phyloP scores from a whole-genome alignment of 2,888 invertebrate genomes.

The Heliconius hortense region DNA sequence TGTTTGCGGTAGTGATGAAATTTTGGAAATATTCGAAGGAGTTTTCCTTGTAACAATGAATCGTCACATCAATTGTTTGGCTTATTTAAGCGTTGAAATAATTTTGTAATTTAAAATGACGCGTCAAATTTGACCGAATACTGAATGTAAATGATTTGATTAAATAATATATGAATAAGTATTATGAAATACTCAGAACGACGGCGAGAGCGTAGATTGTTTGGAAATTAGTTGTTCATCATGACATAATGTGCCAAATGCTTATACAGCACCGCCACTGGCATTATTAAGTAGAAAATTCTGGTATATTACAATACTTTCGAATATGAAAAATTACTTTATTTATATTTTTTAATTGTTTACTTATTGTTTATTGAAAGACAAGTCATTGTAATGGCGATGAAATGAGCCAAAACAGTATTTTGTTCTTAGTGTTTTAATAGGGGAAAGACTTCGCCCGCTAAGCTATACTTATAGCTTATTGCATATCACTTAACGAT shows the following conservation, averaged over 20 bases:
- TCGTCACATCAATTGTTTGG: constrained; percentile 35
- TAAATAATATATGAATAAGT: constrained; percentile 23
- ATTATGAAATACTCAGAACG: constrained; percentile 27
- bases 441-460: constrained; percentile 44
- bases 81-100: constrained; percentile 16
- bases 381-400: constrained; percentile 25
- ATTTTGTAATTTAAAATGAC: constrained; percentile 23
- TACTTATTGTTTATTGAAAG: neutral
- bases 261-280: neutral
- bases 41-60: constrained; percentile 41
- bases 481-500: constrained; percentile 77
- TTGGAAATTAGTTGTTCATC: constrained; percentile 21
- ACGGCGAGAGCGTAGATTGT: constrained; percentile 12
- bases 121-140: constrained; percentile 1
- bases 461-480: constrained; percentile 65
- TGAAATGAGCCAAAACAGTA: constrained; percentile 33
- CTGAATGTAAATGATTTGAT: constrained; percentile 19
- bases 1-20: constrained; percentile 47
- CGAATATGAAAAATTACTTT: constrained; percentile 8
- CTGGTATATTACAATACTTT: neutral
- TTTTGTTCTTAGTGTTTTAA: constrained; percentile 44
- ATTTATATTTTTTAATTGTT: constrained; percentile 21
- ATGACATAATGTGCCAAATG: constrained; percentile 25
- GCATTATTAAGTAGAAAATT: constrained; percentile 16
- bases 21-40: constrained; percentile 35